These are phyloP conservation scores for Phoenicopterus ruber DNA, from an alignment of 2,113 vertebrate genomes.

Conservation along the genomic window DNA sequence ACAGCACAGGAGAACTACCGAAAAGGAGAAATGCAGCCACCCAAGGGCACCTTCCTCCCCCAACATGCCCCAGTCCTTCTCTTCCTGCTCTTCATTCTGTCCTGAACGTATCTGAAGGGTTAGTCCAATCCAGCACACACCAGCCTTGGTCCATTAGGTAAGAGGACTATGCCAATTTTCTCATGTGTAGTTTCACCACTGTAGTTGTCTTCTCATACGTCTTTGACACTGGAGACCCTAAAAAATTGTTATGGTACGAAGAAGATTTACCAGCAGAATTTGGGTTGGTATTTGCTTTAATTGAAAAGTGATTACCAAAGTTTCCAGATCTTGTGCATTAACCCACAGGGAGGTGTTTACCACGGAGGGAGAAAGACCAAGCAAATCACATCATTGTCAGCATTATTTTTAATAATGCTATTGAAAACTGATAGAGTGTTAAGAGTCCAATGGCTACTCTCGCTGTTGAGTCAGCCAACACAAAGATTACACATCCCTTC, in stretches of 20 bases:
- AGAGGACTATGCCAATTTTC: background rate
- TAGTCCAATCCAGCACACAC: background rate
- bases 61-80: background rate
- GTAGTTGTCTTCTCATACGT: background rate
- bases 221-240: background rate
- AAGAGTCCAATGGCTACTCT: background rate
- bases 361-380: background rate
- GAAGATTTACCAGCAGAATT: background rate
- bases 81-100: background rate
- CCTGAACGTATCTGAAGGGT: background rate
- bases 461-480: background rate
- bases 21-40: background rate
- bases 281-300: background rate
- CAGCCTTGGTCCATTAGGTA: background rate
- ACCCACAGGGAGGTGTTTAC: background rate
- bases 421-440: background rate
- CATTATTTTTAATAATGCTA: background rate
- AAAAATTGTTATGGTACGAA: background rate
- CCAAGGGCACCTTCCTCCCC: background rate
- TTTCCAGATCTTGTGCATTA: background rate
- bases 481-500: background rate
- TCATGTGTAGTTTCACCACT: background rate
- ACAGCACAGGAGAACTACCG: accelerated
- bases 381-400: background rate
- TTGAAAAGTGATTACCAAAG: background rate